Base-by-base conservation (phyloP, 2,113 vertebrate genomes). In the Struthio camelus region DNA sequence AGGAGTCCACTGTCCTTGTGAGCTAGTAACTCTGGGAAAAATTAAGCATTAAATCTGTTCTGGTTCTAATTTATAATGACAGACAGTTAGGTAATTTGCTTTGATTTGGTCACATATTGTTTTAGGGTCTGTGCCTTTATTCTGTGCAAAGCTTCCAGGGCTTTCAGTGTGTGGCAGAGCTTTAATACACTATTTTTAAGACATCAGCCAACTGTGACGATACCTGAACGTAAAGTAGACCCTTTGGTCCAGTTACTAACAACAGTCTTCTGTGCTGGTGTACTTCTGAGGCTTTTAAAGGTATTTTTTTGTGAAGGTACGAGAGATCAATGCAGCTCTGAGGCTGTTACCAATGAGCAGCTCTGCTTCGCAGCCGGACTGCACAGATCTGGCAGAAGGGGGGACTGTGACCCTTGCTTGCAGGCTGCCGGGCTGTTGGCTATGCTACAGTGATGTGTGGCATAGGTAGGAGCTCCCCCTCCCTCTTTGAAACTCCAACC, bases 311-410 rank as follows among this genome's bases (percentile, higher is more conserved):
- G 25, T 76, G 44, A 46, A 80, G 66, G 14, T 54, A 38, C 62
- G 65, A 16, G 34, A 42, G 28, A 24, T 16, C 5, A 58, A 84
- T 79, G 25, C 16, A 50, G 7, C 13, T 67, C 30, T 87, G 40
- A 38, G 46, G 0, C 23, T 85, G 12, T 71, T 58, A 67, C 13
- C 2, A 4, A 0, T 30, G 46, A 50, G 42, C 11, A 61, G 48
- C 25, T 48, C 2, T 1, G 23, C 28, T 2, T 15, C 71, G 23
- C 14, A 70, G 40, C 66, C 40, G 23, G 81, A 85, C 23, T 67
- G 0, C 0, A 10, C 51, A 85, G 53, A 30, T 0, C 2, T 27
- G 34, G 25, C 2, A 1, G 9, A 19, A 48, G 62, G 8, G 20
- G 20, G 38, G 82, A 19, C 51, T 32, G 51, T 17, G 3, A 3